Percentiles rank a stretch among this genome's conserved stretches.
These are phyloP conservation scores for Blastobasis lacticolella DNA, from an alignment of 2,888 invertebrate species.

Conservation along the genomic window DNA sequence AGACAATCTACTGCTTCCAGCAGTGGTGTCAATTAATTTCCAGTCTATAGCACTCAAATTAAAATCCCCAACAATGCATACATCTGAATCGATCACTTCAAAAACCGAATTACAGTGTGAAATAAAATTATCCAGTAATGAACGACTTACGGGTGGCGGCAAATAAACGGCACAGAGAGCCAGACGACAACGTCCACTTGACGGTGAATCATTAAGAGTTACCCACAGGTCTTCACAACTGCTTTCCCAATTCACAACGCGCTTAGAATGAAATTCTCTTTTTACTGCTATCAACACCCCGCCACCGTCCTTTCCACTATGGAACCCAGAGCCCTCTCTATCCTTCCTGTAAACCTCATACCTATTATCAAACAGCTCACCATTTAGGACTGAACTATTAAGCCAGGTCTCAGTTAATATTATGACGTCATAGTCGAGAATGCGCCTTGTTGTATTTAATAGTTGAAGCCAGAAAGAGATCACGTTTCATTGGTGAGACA, in stretches of 20 bases:
- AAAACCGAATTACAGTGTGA: constrained; percentile 1
- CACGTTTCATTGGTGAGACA: too few relatives aligned
- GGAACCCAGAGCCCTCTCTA: constrained; percentile 4
- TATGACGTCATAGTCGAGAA: too few relatives aligned
- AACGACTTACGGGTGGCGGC: constrained; percentile 1
- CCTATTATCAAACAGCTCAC: constrained; percentile 14
- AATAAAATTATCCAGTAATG: background rate
- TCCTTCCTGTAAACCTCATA: constrained; percentile 16
- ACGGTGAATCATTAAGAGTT: background rate
- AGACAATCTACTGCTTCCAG: background rate
- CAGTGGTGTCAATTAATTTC: background rate
- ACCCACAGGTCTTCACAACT: constrained; percentile 5
- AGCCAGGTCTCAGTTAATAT: too few relatives aligned
- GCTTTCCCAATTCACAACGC: constrained; percentile 8
- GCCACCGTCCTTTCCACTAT: constrained; percentile 7
- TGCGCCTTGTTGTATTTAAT: too few relatives aligned
- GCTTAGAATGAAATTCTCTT: constrained; percentile 1
- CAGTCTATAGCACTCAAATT: constrained; percentile 4
- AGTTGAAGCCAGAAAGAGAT: too few relatives aligned
- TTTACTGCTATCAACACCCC: constrained; percentile 13
- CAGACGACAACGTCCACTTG: background rate
- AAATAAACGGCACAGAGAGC: constrained; percentile 7
- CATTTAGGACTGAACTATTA: too few relatives aligned
- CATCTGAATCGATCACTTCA: background rate
- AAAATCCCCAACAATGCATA: constrained; percentile 5